A percentile compares a stretch with the other conserved stretches of the same genome.
phyloP scores from a whole-genome alignment of 2,888 invertebrate species.

The Eupithecia vulgata region DNA sequence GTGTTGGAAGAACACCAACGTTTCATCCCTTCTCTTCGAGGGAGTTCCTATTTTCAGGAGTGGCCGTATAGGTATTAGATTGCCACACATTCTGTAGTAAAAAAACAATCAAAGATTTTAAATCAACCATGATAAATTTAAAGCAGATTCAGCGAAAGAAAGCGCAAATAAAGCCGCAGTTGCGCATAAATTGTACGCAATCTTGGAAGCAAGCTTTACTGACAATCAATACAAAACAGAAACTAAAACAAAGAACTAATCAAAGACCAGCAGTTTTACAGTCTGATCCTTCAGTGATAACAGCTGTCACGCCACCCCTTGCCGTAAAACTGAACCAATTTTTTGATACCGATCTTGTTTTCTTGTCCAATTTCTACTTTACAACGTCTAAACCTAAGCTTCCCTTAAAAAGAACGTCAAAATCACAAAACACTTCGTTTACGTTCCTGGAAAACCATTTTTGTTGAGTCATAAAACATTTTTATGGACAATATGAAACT shows the following conservation, averaged over 20 bases:
- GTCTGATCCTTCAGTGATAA: slow-evolving; percentile 36
- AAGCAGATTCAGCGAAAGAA: neutral
- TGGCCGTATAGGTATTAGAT: neutral
- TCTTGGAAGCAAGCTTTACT: neutral
- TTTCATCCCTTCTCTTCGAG: too few species aligned
- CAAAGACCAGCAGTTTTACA: slow-evolving; percentile 33
- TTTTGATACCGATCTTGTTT: slow-evolving; percentile 46
- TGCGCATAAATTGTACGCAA: neutral
- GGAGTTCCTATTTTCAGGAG: neutral
- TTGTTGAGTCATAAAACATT: slow-evolving; percentile 65
- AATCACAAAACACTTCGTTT: slow-evolving; percentile 32
- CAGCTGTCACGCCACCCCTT: slow-evolving; percentile 40
- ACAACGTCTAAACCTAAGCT: slow-evolving; percentile 31
- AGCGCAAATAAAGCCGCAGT: neutral
- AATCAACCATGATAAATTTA: neutral
- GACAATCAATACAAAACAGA: slow-evolving; percentile 23
- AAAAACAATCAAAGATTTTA: neutral
- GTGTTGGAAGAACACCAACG: too few species aligned
- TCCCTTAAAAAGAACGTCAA: slow-evolving; percentile 19
- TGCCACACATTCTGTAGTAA: neutral
- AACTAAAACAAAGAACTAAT: slow-evolving; percentile 33
- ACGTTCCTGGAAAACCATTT: slow-evolving; percentile 52
- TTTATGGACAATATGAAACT: slow-evolving; percentile 75
- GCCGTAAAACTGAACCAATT: slow-evolving; percentile 45
- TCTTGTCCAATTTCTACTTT: slow-evolving; percentile 39